Evolutionary conservation across 2,888 invertebrate species (phyloP).

Genomic region (Pomacea canaliculata): DNA sequence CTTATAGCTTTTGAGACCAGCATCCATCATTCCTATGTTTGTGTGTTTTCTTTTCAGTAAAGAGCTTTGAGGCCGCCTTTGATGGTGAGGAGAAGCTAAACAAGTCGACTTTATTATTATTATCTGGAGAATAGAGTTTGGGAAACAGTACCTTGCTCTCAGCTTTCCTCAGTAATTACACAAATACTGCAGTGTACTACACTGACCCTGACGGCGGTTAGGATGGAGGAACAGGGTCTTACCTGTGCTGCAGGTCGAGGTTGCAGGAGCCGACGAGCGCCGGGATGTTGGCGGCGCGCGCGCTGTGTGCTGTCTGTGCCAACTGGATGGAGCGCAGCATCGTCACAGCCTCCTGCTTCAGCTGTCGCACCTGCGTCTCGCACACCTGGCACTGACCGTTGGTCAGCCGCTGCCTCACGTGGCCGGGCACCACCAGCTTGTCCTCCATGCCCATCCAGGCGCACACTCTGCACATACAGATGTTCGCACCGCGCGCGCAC

Average conservation of each 20-base stretch:
- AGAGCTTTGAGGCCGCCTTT: too few species aligned
- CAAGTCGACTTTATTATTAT: too few species aligned
- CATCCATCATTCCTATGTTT: too few species aligned
- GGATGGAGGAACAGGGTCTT: neutral
- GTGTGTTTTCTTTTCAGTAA: too few species aligned
- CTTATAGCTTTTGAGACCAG: too few species aligned
- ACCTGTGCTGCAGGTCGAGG: conserved; percentile 37
- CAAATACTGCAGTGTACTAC: too few species aligned
- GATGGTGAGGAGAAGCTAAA: too few species aligned
- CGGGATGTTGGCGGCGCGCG: conserved; percentile 40
- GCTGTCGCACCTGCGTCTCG: conserved; percentile 53
- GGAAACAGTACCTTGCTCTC: too few species aligned
- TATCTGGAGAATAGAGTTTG: too few species aligned
- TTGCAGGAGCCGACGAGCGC: conserved; percentile 49
- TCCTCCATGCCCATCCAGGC: conserved; percentile 51
- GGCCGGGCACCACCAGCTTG: conserved; percentile 48
- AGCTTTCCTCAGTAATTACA: too few species aligned
- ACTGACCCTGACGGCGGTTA: too few species aligned
- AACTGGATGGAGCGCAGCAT: conserved; percentile 63
- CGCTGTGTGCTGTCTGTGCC: conserved; percentile 46
- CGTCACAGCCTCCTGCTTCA: conserved; percentile 60
- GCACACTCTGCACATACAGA: conserved; percentile 42
- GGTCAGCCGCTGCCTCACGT: conserved; percentile 45
- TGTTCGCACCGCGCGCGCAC: neutral
- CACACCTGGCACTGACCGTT: conserved; percentile 60